Conservation (phyloP, 1,140 invertebrate species). For the Bombus affinis region DNA sequence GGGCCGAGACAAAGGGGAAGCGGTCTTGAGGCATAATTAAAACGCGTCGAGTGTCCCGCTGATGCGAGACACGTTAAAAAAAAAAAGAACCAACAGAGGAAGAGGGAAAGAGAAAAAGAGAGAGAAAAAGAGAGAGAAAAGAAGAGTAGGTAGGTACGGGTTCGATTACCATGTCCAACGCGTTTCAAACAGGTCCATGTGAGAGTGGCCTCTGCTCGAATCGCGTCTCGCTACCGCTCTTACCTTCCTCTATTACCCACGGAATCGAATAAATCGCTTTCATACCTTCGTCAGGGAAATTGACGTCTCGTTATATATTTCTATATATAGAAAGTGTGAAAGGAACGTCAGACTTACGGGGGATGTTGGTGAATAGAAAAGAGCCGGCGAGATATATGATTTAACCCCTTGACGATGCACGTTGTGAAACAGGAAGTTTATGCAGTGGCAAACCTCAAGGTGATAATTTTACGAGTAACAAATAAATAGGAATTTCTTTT, state of each 20-base stretch:
- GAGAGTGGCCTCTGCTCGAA: constrained; percentile 53
- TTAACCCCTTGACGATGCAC: neutral
- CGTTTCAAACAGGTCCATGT: constrained; percentile 45
- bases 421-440: neutral
- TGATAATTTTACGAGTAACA: neutral
- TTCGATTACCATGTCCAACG: constrained; percentile 70
- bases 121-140: constrained; percentile 53
- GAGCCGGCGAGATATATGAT: neutral
- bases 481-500: neutral
- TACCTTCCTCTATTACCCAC: neutral
- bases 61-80: constrained; percentile 52
- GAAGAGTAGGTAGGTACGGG: constrained; percentile 36
- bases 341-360: neutral
- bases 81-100: neutral
- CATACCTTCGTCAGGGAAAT: constrained; percentile 29
- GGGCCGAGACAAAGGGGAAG: constrained; percentile 72
- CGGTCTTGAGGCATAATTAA: constrained; percentile 76
- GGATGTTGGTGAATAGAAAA: neutral
- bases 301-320: constrained; percentile 37
- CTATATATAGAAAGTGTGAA: constrained; percentile 4
- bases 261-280: constrained; percentile 35
- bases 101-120: constrained; percentile 27
- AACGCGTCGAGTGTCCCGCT: constrained; percentile 74
- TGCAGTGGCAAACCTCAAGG: neutral
- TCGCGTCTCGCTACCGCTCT: constrained; percentile 18